Percentiles rank a stretch among this genome's conserved stretches.
These are phyloP conservation scores for Phania funesta DNA, from an alignment of 2,888 invertebrate genomes.

Conservation along the genomic window DNA sequence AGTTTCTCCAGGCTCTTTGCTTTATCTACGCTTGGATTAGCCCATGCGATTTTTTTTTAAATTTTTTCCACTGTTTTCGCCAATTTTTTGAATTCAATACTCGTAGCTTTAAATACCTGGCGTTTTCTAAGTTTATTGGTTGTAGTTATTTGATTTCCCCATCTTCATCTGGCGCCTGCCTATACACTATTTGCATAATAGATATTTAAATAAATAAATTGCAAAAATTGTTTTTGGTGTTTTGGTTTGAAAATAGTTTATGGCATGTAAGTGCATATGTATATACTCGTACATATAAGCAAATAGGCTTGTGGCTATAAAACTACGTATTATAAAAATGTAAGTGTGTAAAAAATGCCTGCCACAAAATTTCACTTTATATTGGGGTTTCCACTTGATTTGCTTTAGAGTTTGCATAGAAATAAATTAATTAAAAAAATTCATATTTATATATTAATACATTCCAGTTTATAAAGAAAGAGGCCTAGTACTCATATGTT, in stretches of 20 bases:
- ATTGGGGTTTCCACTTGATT: slow-evolving; percentile 27
- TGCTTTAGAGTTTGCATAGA: neutral
- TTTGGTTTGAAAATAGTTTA: slow-evolving; percentile 55
- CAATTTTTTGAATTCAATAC: no score
- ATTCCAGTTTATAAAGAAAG: no score
- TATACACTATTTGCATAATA: slow-evolving; percentile 73
- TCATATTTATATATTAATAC: neutral
- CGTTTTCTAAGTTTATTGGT: neutral
- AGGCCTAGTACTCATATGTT: no score
- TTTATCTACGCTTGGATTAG: no score
- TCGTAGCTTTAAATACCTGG: no score
- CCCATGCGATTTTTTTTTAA: no score
- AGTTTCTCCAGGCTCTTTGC: no score
- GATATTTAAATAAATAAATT: slow-evolving; percentile 79
- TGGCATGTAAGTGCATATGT: neutral
- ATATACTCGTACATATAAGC: neutral
- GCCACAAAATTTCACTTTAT: neutral
- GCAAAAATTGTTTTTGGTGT: slow-evolving; percentile 70
- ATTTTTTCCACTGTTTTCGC: no score
- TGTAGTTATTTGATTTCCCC: neutral
- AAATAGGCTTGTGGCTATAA: slow-evolving; percentile 3
- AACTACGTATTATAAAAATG: slow-evolving; percentile 16
- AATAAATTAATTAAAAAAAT: neutral
- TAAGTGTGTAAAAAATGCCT: neutral
- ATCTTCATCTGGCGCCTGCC: neutral